A percentile compares a stretch with the other conserved stretches of the same genome.
phyloP scores from a whole-genome alignment of 1,140 invertebrate genomes.

The Lordiphosa collinella region DNA sequence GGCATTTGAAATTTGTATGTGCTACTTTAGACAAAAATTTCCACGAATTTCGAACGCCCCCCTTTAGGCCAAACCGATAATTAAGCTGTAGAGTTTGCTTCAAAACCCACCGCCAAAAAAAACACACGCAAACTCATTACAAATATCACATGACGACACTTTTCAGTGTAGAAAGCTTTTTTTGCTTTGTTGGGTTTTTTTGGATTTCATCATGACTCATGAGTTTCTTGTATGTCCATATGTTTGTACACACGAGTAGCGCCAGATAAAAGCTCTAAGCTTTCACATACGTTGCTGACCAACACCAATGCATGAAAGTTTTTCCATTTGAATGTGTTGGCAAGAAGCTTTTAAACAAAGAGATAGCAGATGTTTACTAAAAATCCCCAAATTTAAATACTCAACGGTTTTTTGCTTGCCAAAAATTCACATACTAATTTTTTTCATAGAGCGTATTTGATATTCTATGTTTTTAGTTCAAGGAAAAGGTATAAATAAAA shows the following conservation, averaged over 20 bases:
- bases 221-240: slow-evolving; percentile 39
- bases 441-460: too few relatives aligned
- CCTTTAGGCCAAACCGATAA: slow-evolving; percentile 9
- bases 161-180: slow-evolving; percentile 13
- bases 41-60: slow-evolving; percentile 45
- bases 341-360: slow-evolving; percentile 13
- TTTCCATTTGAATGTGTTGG: slow-evolving; percentile 2
- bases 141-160: slow-evolving; percentile 56
- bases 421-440: too few relatives aligned
- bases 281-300: background rate
- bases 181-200: slow-evolving; percentile 41
- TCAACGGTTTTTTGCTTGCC: slow-evolving; percentile 16
- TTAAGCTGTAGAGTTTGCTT: slow-evolving; percentile 14
- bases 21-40: slow-evolving; percentile 48
- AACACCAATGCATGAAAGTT: slow-evolving; percentile 24
- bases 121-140: slow-evolving; percentile 31
- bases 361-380: background rate
- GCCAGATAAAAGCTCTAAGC: slow-evolving; percentile 25
- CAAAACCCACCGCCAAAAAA: slow-evolving; percentile 1
- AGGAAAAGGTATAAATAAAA: too few relatives aligned
- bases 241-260: background rate
- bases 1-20: slow-evolving; percentile 20
- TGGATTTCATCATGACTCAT: slow-evolving; percentile 64
- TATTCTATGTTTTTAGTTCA: too few relatives aligned
- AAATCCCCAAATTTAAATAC: slow-evolving; percentile 19